Base-by-base conservation (phyloP, 2,113 vertebrate genomes). In the Dascyllus trimaculatus region DNA sequence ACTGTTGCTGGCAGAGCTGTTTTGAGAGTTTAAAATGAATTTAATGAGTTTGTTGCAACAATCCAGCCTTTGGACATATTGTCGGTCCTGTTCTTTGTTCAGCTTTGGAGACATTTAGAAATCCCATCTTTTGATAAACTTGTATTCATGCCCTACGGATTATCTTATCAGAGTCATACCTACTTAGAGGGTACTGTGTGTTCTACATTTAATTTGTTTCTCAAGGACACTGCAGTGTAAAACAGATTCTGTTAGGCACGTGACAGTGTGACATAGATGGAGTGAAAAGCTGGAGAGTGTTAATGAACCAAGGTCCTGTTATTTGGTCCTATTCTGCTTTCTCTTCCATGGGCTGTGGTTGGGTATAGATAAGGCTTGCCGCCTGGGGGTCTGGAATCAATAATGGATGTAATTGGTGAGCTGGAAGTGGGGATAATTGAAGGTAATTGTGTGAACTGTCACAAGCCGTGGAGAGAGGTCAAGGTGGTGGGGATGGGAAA, bases 351-450 rank as follows among this genome's bases (percentile, higher is more conserved):
- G 78, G 60, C 66, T 86, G 64, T 85, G 89, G 82, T 77, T 70
- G 22, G 65, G 74, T 80, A 78, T 77, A 87, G 91, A 93, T 93
- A 93, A 89, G 88, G 72, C 75, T 73, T 78, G 68, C 45, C 77
- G 90, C 78, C 81, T 32, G 40, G 69, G 82, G 83, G 71, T 79
- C 84, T 74, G 68, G 72, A 91, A 93, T 94, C 93, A 92, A 94
- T 94, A 93, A 81, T 67, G 74, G 63, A 76, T 84, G 69, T 91
- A 90, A 94, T 90, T 93, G 92, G 89, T 91, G 86, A 92, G 82
- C 82, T 89, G 89, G 88, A 93, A 93, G 89, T 93, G 89, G 87
- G 87, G 86, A 92, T 94, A 93, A 93, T 93, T 94, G 84, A 90
- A 89, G 85, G 70, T 92, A 93, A 93, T 93, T 91, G 89, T 91